These are phyloP conservation scores for Strigamia crassipes DNA, from an alignment of 2,888 invertebrate species.

Conservation along the genomic window DNA sequence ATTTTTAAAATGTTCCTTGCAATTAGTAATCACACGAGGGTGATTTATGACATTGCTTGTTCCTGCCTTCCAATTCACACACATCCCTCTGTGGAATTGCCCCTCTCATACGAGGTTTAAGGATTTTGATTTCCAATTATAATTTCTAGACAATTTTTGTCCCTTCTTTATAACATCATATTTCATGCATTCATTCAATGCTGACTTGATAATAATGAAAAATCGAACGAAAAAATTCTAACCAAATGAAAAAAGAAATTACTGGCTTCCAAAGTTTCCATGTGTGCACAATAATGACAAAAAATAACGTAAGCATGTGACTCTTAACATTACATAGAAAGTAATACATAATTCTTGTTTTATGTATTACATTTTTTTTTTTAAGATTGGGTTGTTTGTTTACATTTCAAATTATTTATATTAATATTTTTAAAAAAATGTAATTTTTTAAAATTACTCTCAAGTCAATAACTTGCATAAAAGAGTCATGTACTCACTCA, in stretches of 20 bases:
- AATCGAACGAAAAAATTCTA: neutral
- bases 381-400: neutral
- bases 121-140: constrained; percentile 42
- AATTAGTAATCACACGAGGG: constrained; percentile 40
- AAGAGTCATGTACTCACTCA: constrained; percentile 11
- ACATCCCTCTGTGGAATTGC: constrained; percentile 36
- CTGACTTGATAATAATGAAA: constrained; percentile 20
- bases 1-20: constrained; percentile 35
- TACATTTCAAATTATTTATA: neutral
- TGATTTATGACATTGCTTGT: constrained; percentile 42
- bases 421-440: neutral
- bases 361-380: too few relatives aligned
- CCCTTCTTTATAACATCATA: constrained; percentile 39
- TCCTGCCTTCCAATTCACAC: constrained; percentile 40
- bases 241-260: neutral
- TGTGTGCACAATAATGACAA: constrained; percentile 6
- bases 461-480: neutral
- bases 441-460: neutral
- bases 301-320: constrained; percentile 28
- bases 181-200: constrained; percentile 38
- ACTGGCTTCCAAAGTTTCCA: constrained; percentile 16
- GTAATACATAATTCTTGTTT: neutral
- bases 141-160: constrained; percentile 37
- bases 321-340: neutral
- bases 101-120: constrained; percentile 33